Conservation (phyloP, 2,113 vertebrate genomes). For the Antennarius striatus region DNA sequence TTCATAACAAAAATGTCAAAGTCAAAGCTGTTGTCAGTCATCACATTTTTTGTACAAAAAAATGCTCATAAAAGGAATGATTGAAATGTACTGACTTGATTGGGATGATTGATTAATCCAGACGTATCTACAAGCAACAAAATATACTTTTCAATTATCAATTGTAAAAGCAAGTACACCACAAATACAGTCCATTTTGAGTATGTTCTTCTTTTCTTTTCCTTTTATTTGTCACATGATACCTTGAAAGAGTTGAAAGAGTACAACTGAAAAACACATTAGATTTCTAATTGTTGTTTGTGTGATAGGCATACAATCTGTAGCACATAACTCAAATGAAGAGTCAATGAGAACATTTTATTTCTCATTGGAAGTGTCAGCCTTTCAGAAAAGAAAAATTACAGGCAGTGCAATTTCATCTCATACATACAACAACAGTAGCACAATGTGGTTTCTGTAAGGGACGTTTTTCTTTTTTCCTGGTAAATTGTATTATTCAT, state of each 20-base stretch:
- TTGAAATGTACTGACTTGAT: neutral
- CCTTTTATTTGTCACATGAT: neutral
- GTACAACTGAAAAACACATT: constrained; percentile 1
- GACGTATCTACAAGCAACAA: neutral
- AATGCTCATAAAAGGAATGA: neutral
- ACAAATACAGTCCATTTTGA: no score
- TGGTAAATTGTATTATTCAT: constrained; percentile 15
- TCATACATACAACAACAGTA: constrained; percentile 11
- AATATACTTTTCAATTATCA: no score
- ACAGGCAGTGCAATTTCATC: constrained; percentile 7
- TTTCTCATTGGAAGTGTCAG: constrained; percentile 35
- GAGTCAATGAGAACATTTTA: constrained; percentile 35
- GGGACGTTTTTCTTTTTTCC: neutral
- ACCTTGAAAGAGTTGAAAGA: constrained; percentile 1
- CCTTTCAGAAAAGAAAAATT: constrained; percentile 47
- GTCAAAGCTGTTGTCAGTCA: neutral
- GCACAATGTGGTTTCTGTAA: neutral
- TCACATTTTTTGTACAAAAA: neutral
- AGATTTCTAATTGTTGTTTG: constrained; percentile 15
- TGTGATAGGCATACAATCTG: constrained; percentile 37
- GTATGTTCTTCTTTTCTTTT: no score
- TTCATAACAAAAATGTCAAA: constrained; percentile 17
- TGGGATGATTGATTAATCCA: neutral
- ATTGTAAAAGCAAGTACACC: no score
- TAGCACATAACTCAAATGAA: constrained; percentile 22